phyloP scores from a whole-genome alignment of 2,888 invertebrate genomes.

The Teinopalpus imperialis region DNA sequence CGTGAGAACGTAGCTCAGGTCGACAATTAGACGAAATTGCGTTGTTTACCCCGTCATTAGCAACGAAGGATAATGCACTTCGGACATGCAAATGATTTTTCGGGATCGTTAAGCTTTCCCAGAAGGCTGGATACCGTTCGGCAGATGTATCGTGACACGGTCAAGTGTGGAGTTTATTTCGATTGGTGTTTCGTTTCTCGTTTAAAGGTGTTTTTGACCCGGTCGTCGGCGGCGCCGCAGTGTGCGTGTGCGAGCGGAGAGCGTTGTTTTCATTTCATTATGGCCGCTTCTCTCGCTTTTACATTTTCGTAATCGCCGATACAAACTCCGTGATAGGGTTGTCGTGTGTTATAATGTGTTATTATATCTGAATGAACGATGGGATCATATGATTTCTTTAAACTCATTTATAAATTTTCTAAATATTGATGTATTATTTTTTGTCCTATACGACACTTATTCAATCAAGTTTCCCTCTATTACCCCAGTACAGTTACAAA shows the following conservation, averaged over 20 bases:
- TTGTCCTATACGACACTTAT: too few relatives aligned
- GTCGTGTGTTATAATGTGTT: slow-evolving; percentile 38
- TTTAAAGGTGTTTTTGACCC: slow-evolving; percentile 80
- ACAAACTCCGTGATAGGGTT: slow-evolving; percentile 65
- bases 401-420: too few relatives aligned
- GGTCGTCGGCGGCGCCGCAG: slow-evolving; percentile 52
- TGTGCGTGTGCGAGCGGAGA: slow-evolving; percentile 48
- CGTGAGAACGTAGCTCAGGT: slow-evolving; percentile 73
- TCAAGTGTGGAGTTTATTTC: slow-evolving; percentile 74
- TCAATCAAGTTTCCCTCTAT: too few relatives aligned
- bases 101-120: slow-evolving; percentile 76
- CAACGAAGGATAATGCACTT: slow-evolving; percentile 63
- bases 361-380: too few relatives aligned
- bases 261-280: slow-evolving; percentile 76
- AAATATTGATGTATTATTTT: too few relatives aligned
- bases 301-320: slow-evolving; percentile 76
- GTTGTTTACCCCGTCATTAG: slow-evolving; percentile 74
- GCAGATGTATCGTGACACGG: slow-evolving; percentile 77
- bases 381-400: too few relatives aligned
- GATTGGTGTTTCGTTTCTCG: slow-evolving; percentile 70
- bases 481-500: background rate
- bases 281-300: slow-evolving; percentile 74
- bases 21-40: slow-evolving; percentile 76
- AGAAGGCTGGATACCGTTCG: slow-evolving; percentile 76
- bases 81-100: slow-evolving; percentile 75